These are phyloP conservation scores for Notothenia coriiceps DNA, from an alignment of 2,113 vertebrate genomes.

Conservation along the genomic window DNA sequence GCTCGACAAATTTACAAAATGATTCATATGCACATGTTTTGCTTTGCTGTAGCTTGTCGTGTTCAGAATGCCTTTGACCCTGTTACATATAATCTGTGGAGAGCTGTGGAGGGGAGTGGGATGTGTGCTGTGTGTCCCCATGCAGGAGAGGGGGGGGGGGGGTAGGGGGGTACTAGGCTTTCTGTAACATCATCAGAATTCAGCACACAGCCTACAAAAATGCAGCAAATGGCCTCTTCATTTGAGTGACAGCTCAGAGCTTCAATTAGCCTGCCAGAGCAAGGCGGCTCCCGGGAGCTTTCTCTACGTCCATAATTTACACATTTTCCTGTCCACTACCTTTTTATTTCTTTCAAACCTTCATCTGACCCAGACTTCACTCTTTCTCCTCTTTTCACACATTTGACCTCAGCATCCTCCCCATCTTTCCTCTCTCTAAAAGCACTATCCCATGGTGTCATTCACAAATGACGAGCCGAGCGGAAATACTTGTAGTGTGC, in stretches of 20 bases:
- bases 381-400: slow-evolving; percentile 9
- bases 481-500: slow-evolving; percentile 45
- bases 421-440: slow-evolving; percentile 2
- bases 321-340: slow-evolving; percentile 42
- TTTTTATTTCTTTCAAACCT: slow-evolving; percentile 21
- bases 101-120: slow-evolving; percentile 14
- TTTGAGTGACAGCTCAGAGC: slow-evolving; percentile 77
- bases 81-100: slow-evolving; percentile 53
- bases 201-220: slow-evolving; percentile 76
- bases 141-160: slow-evolving; percentile 1
- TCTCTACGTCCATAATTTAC: slow-evolving; percentile 37
- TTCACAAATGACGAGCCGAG: slow-evolving; percentile 27
- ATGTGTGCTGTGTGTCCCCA: slow-evolving; percentile 17
- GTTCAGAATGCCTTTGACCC: slow-evolving; percentile 53
- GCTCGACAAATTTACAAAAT: slow-evolving; percentile 50
- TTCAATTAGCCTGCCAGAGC: slow-evolving; percentile 84
- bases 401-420: slow-evolving; percentile 13
- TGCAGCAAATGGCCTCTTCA: slow-evolving; percentile 81
- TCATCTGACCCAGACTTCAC: slow-evolving; percentile 42
- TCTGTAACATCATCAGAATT: slow-evolving; percentile 80
- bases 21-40: slow-evolving; percentile 47
- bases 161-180: slow-evolving; percentile 12
- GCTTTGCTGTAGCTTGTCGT: slow-evolving; percentile 34
- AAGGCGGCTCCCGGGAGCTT: slow-evolving; percentile 65
- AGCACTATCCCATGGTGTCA: slow-evolving; percentile 1